Conservation (phyloP, 2,113 vertebrate species). For the Zingel zingel region DNA sequence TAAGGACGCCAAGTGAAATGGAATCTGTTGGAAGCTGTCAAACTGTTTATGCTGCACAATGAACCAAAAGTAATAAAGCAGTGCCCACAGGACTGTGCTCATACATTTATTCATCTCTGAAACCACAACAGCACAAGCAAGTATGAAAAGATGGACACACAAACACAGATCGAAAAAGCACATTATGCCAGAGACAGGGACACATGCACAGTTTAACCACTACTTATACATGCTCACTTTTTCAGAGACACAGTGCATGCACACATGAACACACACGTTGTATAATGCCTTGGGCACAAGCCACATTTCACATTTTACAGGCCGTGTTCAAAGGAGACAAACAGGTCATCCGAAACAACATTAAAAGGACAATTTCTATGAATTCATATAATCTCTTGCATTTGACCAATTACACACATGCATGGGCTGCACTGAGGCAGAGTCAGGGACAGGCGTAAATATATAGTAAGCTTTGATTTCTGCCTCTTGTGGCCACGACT, state of each 20-base stretch:
- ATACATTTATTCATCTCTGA: conserved; percentile 64
- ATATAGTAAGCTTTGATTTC: conserved; percentile 32
- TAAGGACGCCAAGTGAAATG: conserved; percentile 39
- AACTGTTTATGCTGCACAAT: conserved; percentile 62
- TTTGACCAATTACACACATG: conserved; percentile 56
- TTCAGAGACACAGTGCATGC: conserved; percentile 27
- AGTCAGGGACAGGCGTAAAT: neutral
- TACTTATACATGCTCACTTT: conserved; percentile 12
- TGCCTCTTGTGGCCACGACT: conserved; percentile 25
- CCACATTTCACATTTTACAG: conserved; percentile 46
- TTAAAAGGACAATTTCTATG: conserved; percentile 27
- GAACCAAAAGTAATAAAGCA: conserved; percentile 64
- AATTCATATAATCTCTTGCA: conserved; percentile 9
- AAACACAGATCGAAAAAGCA: conserved; percentile 46
- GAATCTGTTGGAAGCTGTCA: conserved; percentile 52
- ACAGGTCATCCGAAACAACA: conserved; percentile 42
- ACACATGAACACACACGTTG: conserved; percentile 28
- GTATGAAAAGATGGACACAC: conserved; percentile 21
- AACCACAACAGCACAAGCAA: conserved; percentile 47
- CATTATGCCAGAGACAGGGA: conserved; percentile 28
- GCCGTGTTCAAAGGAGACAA: conserved; percentile 45
- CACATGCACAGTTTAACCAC: conserved; percentile 14
- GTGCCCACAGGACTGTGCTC: conserved; percentile 33
- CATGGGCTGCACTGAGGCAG: conserved; percentile 33
- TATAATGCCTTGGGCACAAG: conserved; percentile 12